Conservation (phyloP, 2,888 invertebrate genomes). For the Melanargia galathea region DNA sequence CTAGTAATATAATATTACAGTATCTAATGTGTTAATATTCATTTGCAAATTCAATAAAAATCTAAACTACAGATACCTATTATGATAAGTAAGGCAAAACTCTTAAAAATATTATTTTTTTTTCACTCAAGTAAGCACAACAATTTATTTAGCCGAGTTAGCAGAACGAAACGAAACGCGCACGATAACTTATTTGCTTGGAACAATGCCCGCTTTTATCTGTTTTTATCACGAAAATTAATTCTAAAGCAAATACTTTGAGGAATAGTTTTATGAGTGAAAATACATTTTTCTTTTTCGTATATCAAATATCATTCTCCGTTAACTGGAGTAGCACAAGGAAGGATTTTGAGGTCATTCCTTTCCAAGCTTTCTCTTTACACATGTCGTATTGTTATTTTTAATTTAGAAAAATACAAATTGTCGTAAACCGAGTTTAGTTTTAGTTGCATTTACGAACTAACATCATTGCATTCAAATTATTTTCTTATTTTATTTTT, state of each 20-base stretch:
- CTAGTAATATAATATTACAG: too few species aligned
- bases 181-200: constrained; percentile 28
- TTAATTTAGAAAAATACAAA: too few species aligned
- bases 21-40: too few species aligned
- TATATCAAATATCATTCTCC: background rate
- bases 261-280: constrained; percentile 21
- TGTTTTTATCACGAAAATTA: constrained; percentile 32
- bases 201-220: constrained; percentile 32
- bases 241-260: constrained; percentile 32
- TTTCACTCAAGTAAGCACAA: constrained; percentile 18
- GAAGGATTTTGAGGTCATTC: background rate
- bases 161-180: constrained; percentile 25
- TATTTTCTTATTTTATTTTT: too few species aligned
- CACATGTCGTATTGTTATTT: too few species aligned
- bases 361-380: background rate
- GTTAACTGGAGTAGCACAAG: background rate
- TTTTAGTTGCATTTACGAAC: too few species aligned
- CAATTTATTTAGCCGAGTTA: constrained; percentile 24
- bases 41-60: too few species aligned
- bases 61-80: too few species aligned
- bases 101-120: too few species aligned
- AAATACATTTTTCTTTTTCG: background rate
- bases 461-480: too few species aligned
- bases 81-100: too few species aligned
- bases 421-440: too few species aligned